Evolutionary conservation across 2,888 invertebrate species (phyloP), one percentile per base, ranked within the genome.

Genomic region (Ecliptopera silaceata): DNA sequence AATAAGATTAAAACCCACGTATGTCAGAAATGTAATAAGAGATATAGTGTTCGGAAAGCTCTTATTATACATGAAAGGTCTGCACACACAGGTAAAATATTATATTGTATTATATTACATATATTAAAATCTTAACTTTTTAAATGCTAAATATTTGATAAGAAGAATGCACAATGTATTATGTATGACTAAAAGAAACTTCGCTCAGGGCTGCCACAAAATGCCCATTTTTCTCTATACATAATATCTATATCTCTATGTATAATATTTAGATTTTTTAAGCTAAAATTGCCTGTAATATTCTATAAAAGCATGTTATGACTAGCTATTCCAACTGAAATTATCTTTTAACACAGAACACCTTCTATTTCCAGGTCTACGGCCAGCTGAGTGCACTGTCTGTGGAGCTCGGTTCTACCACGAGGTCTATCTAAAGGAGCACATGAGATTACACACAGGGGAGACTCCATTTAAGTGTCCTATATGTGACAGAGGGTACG

Each of bases 231-330:
- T n/a, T n/a, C n/a, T n/a, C n/a, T n/a, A n/a, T n/a, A n/a, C n/a
- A n/a, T n/a, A n/a, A n/a, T n/a, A n/a, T n/a, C n/a, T n/a, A n/a
- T n/a, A n/a, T n/a, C n/a, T n/a, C n/a, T n/a, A n/a, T n/a, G n/a
- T n/a, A n/a, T n/a, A n/a, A n/a, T n/a, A n/a, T n/a, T n/a, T n/a
- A n/a, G n/a, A n/a, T n/a, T n/a, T n/a, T n/a, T n/a, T n/a, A n/a
- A n/a, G n/a, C n/a, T n/a, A n/a, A n/a, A n/a, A n/a, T n/a, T 90
- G 89, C 89, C 84, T 88, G 91, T 91, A 87, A 81, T 70, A 70
- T 48, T 22, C 6, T 22, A 22, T 22, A 6, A 4, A 22, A 22
- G 22, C n/a, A n/a, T n/a, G n/a, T n/a, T n/a, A n/a, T n/a, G n/a
- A n/a, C n/a, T n/a, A n/a, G n/a, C n/a, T n/a, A n/a, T n/a, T n/a